Base-by-base conservation (phyloP, 2,888 invertebrate species). In the Polietes domitor region DNA sequence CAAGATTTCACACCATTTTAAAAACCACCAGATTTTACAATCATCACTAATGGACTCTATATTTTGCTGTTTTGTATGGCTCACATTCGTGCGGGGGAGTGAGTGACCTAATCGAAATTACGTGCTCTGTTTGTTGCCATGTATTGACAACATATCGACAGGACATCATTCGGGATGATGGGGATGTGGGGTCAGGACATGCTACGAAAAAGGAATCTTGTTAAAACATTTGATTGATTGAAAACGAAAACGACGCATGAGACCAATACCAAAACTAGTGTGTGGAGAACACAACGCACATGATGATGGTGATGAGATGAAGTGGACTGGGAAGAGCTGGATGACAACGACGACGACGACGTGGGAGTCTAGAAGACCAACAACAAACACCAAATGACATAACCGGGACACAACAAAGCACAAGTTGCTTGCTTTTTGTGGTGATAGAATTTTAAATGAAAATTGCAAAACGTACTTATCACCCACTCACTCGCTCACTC, bases 21-120 rank as follows among this genome's bases (percentile, higher is more conserved):
- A 55, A 76, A 47, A 71, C 12, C 37, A 37, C 65, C 37, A 65
- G 21, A 65, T 75, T 71, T 53, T 68, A 58, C 68, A 75, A 76
- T 81, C 81, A 76, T 75, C 84, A 78, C 81, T 65, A 81, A 76
- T 76, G 84, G 61, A 75, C 43, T 71, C 17, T n/a, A n/a, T n/a
- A n/a, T n/a, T n/a, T n/a, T n/a, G n/a, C n/a, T n/a, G n/a, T n/a
- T n/a, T n/a, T n/a, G n/a, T n/a, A n/a, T n/a, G n/a, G n/a, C n/a
- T n/a, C n/a, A n/a, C 72, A 68, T 26, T 58, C 37, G 19, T 41
- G 63, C 74, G 19, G 17, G 74, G 55, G 24, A 72, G 77, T 12
- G 73, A 84, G 76, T 86, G 85, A 87, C 85, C 88, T 88, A 89
- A 90, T 87, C 88, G 88, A 88, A 88, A 90, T 88, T 89, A 89